Percentiles rank a stretch among this genome's conserved stretches.
These are phyloP conservation scores for Typhlomys cinereus DNA, from an alignment of 2,113 vertebrate species.

Conservation along the genomic window DNA sequence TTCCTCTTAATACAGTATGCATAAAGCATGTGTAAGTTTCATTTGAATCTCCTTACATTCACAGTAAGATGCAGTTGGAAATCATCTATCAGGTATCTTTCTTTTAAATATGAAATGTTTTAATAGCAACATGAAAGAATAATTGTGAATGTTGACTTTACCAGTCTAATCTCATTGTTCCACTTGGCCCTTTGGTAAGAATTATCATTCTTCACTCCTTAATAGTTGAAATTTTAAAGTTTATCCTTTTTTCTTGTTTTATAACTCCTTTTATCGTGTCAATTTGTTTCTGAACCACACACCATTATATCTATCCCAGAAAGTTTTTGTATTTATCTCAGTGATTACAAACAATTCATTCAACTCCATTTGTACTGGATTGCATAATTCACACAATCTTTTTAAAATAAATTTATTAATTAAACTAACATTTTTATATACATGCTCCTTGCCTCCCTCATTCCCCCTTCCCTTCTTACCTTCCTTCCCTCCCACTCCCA, in stretches of 20 bases:
- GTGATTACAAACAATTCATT: conserved; percentile 27
- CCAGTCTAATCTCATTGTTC: conserved; percentile 61
- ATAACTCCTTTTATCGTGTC: conserved; percentile 31
- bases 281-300: conserved; percentile 56
- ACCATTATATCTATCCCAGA: conserved; percentile 32
- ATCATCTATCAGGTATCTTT: conserved; percentile 72
- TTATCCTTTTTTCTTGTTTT: conserved; percentile 26
- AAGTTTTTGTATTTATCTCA: not conserved
- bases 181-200: conserved; percentile 59
- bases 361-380: not conserved
- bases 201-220: conserved; percentile 48
- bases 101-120: conserved; percentile 74
- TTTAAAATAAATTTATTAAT: too few relatives aligned
- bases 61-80: conserved; percentile 70
- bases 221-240: conserved; percentile 52
- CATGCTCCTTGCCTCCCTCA: too few relatives aligned
- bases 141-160: conserved; percentile 72
- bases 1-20: conserved; percentile 52
- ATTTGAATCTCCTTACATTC: conserved; percentile 70
- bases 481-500: too few relatives aligned
- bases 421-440: too few relatives aligned
- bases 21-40: conserved; percentile 57
- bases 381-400: conserved; percentile 16
- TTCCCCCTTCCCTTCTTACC: too few relatives aligned
- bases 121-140: conserved; percentile 67